Evolutionary conservation across 2,797 vertebrate genomes (phyloP).

Genomic region (Gadopsis marmoratus): DNA sequence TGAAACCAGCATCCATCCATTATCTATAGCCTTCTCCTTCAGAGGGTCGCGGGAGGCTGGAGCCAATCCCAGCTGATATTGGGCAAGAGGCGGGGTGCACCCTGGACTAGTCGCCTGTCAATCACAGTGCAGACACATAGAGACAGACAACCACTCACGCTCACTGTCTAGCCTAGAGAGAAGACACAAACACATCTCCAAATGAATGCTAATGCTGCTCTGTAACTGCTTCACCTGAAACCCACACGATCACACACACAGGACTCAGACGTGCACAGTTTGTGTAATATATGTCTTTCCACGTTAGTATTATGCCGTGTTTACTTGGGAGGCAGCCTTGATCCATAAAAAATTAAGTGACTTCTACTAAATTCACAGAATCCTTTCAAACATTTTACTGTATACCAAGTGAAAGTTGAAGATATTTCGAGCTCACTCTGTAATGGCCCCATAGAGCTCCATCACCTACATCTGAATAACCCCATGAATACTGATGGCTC

Average conservation of each 20-base stretch:
- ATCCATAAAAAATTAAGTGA: slow-evolving; percentile 32
- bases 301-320: slow-evolving; percentile 34
- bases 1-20: not conserved
- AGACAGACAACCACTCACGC: too few species aligned
- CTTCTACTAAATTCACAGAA: slow-evolving; percentile 13
- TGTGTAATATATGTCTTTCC: slow-evolving; percentile 11
- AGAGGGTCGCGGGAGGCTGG: too few species aligned
- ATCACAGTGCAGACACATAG: too few species aligned
- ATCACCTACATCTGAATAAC: slow-evolving; percentile 29
- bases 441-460: slow-evolving; percentile 21
- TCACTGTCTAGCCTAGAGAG: too few species aligned
- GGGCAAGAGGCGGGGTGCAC: too few species aligned
- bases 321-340: slow-evolving; percentile 18
- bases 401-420: not conserved
- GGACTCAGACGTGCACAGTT: not conserved
- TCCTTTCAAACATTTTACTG: slow-evolving; percentile 13
- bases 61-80: too few species aligned
- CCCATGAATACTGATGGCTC: slow-evolving; percentile 70
- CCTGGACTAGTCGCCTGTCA: too few species aligned
- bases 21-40: too few species aligned
- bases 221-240: not conserved
- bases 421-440: slow-evolving; percentile 1
- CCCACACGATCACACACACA: slow-evolving; percentile 14
- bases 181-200: too few species aligned
- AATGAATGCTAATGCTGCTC: too few species aligned